Base-by-base conservation (phyloP, 2,113 vertebrate species). In the Dromiciops gliroides region DNA sequence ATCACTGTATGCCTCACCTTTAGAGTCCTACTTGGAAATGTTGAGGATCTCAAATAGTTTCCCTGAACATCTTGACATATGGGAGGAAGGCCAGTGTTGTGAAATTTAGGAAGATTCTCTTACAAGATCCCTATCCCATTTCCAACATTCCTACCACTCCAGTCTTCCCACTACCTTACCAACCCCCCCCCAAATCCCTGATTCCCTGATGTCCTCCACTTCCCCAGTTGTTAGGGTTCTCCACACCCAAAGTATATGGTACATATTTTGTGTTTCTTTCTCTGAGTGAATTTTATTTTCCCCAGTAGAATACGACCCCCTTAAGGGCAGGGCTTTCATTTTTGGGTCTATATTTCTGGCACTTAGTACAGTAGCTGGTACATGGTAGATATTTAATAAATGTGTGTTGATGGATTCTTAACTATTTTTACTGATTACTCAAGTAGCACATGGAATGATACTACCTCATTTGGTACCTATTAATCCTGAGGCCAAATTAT, bases 381-480 rank as follows among this genome's bases (percentile, higher is more conserved):
- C 26, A 31, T 52, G 22, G 22, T 52, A 56, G 28, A 28, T 56
- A 52, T 52, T 52, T 56, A 56, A 56, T 56, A 56, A 56, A 56
- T 56, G 8, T 28, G 4, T 56, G 53, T 56, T 9, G 53, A 28
- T 56, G 26, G 53, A 56, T 56, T 56, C 26, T 56, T 25, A 56
- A 24, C 53, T 28, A 26, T 28, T 56, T 28, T 56, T 56, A 56
- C 53, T 56, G 53, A 56, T 56, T 28, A 28, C 23, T 56, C 53
- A 56, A 25, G 52, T 51, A 93, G 0, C 0, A 0, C 0, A 56
- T 19, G 19, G 0, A 50, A 23, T 49, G 0, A 22, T 90, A 28
- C 91, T 93, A 94, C 94, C 6, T 56, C 90, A 50, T 0, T n/a
- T 95, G 24, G 10, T 89, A 75, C 49, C 0, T 50, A 19, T 51